A percentile compares a stretch with the other conserved stretches of the same genome.
Evolutionary conservation across 1,140 invertebrate species (phyloP).

Genomic region (Neuroterus valhalla): DNA sequence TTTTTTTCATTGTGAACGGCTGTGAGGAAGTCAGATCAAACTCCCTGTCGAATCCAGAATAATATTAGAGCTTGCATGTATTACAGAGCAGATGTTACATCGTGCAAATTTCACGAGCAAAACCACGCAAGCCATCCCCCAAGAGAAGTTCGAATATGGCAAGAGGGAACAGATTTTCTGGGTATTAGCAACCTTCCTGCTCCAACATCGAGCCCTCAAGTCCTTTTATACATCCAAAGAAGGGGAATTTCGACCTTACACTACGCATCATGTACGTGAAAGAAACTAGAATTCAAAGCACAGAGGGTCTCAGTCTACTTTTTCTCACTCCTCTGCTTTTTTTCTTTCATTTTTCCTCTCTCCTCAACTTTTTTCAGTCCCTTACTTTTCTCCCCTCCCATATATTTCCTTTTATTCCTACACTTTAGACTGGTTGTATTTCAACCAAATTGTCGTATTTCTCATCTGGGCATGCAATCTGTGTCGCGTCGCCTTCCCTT

Average conservation of each 20-base stretch:
- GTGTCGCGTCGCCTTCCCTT: background rate
- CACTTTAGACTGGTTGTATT: slow-evolving; percentile 9
- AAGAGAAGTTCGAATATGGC: slow-evolving; percentile 49
- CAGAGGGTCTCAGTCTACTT: slow-evolving; percentile 17
- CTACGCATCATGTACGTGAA: slow-evolving; percentile 11
- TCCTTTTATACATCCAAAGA: slow-evolving; percentile 32
- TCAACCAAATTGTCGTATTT: slow-evolving; percentile 18
- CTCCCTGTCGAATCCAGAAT: slow-evolving; percentile 45
- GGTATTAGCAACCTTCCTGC: slow-evolving; percentile 53
- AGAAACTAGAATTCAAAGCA: slow-evolving; percentile 8
- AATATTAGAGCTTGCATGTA: slow-evolving; percentile 48
- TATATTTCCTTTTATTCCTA: background rate
- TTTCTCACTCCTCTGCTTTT: background rate
- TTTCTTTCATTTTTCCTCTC: background rate
- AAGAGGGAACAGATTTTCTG: slow-evolving; percentile 49
- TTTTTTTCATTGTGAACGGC: background rate
- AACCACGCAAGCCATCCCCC: slow-evolving; percentile 38
- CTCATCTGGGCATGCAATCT: background rate
- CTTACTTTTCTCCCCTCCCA: background rate
- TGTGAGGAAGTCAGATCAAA: slow-evolving; percentile 14
- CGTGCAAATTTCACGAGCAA: slow-evolving; percentile 52
- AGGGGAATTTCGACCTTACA: slow-evolving; percentile 43
- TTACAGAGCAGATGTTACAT: slow-evolving; percentile 52
- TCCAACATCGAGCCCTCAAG: slow-evolving; percentile 28
- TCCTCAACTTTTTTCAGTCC: background rate